Evolutionary conservation across 2,797 vertebrate species (phyloP), one percentile per base, ranked within the genome.

Genomic region (Kryptopterus vitreolus): DNA sequence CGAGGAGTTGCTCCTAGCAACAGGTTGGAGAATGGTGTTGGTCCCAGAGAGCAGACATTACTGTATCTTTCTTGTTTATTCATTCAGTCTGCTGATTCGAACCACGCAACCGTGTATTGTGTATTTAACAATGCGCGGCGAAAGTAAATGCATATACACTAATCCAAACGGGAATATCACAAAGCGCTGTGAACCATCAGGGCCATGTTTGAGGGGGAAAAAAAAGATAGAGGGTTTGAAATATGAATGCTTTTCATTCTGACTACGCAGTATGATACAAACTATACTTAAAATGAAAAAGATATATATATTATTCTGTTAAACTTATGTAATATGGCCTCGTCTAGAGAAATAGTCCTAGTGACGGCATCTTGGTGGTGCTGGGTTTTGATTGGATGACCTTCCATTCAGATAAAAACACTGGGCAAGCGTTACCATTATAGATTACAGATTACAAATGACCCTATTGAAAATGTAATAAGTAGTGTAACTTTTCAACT

Each of bases 1-100:
- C 15, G 20, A 68, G 11, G 75, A 85, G 82, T 81, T 75, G 81
- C 82, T 85, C 84, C 69, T 87, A 84, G 78, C 81, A 84, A 81
- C 85, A 76, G 82, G 61, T 65, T 73, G 61, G 79, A 62, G 3
- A 43, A 79, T 75, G 66, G 38, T 76, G 38, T 66, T 77, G 79
- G 38, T 70, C 78, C 73, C 73, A 59, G 48, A 73, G 76, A 73
- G 69, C 72, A 65, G 69, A 78, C 29, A 76, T 68, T 81, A 78
- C 69, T 68, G 76, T 75, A 75, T 81, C 70, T 57, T 35, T 76
- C 70, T 72, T 53, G 38, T 76, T 76, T 43, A 72, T 50, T 57
- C 24, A 53, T 62, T 63, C 69, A 71, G 53, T 73, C 79, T 65
- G 75, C 50, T 74, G 59, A 50, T 78, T 72, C 76, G 61, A 74